These are phyloP conservation scores for Drosophila barbarae DNA, from an alignment of 2,888 invertebrate genomes.

Conservation along the genomic window DNA sequence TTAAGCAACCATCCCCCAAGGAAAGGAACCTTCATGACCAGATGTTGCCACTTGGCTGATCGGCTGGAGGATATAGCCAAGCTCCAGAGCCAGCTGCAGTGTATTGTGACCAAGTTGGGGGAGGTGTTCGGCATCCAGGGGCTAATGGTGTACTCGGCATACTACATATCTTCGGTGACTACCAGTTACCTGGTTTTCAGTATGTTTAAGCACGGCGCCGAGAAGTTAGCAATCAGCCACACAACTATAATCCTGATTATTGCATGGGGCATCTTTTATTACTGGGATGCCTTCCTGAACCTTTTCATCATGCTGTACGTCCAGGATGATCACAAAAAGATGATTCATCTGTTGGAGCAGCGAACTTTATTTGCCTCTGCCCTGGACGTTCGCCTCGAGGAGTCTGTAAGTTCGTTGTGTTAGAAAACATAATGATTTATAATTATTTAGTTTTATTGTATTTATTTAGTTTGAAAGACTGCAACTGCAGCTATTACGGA, in stretches of 20 bases:
- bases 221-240: neutral
- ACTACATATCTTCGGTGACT: slow-evolving; percentile 27
- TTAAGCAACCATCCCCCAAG: slow-evolving; percentile 5
- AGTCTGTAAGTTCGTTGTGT: slow-evolving; percentile 41
- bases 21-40: slow-evolving; percentile 16
- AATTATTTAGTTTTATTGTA: neutral
- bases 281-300: slow-evolving; percentile 34
- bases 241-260: neutral
- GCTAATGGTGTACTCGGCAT: slow-evolving; percentile 6
- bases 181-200: slow-evolving; percentile 17
- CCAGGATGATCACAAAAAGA: slow-evolving; percentile 21
- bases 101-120: neutral
- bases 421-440: no score
- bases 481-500: slow-evolving; percentile 46
- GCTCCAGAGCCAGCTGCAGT: slow-evolving; percentile 15
- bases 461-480: slow-evolving; percentile 27
- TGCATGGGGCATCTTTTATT: slow-evolving; percentile 7
- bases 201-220: slow-evolving; percentile 4
- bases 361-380: slow-evolving; percentile 14
- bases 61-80: slow-evolving; percentile 24
- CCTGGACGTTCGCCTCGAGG: slow-evolving; percentile 44
- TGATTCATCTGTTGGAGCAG: slow-evolving; percentile 18
- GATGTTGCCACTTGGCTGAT: slow-evolving; percentile 34
- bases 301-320: neutral
- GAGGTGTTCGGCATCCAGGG: slow-evolving; percentile 17